A percentile compares a stretch with the other conserved stretches of the same genome.
These are phyloP conservation scores for Orthosia incerta DNA, from an alignment of 2,888 invertebrate genomes.

Conservation along the genomic window DNA sequence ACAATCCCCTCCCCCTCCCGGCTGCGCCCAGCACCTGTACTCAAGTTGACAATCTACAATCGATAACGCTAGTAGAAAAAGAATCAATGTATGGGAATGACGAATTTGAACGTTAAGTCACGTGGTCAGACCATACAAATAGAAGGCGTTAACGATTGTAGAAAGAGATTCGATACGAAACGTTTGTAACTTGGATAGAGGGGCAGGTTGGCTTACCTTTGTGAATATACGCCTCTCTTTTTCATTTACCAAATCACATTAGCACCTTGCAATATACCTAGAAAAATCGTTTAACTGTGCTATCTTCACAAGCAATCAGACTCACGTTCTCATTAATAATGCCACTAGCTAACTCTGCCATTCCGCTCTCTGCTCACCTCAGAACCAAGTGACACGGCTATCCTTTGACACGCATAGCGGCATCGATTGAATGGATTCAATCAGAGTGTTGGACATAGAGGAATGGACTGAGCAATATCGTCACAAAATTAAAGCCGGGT, in stretches of 20 bases:
- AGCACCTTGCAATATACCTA: background rate
- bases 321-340: slow-evolving; percentile 4
- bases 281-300: background rate
- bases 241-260: background rate
- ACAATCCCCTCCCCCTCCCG: no score
- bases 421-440: slow-evolving; percentile 35
- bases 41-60: no score
- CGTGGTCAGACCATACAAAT: no score
- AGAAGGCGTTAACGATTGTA: no score
- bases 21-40: no score
- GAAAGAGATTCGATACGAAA: no score
- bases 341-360: background rate
- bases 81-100: no score
- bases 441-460: slow-evolving; percentile 5
- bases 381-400: slow-evolving; percentile 35
- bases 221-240: background rate
- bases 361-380: slow-evolving; percentile 14
- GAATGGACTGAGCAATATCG: background rate
- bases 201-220: no score
- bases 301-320: background rate
- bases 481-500: background rate
- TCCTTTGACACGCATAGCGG: slow-evolving; percentile 49
- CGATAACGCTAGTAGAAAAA: no score
- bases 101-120: no score
- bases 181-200: no score